phyloP scores from a whole-genome alignment of 2,113 vertebrate genomes.

The Nanorana parkeri region DNA sequence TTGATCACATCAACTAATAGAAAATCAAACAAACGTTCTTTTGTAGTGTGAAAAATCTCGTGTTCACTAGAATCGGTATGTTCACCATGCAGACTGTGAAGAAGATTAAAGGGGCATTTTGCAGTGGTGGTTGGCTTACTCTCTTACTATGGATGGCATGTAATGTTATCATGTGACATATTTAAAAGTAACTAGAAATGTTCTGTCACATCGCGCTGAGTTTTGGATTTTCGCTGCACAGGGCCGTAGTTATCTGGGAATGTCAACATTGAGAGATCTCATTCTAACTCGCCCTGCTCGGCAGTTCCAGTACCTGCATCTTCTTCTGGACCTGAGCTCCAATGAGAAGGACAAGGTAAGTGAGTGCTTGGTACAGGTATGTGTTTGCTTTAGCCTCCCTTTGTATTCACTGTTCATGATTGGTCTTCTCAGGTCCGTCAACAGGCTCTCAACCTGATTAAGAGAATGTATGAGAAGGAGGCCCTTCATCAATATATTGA shows the following conservation, averaged over 20 bases:
- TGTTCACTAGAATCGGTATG: too few relatives aligned
- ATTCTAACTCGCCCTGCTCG: slow-evolving; percentile 87
- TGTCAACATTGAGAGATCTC: slow-evolving; percentile 91
- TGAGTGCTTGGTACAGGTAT: accelerated
- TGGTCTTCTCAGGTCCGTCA: slow-evolving; percentile 79
- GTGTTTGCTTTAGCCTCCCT: slow-evolving; percentile 67
- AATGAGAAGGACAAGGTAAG: slow-evolving; percentile 92
- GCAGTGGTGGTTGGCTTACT: too few relatives aligned
- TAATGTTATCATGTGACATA: not conserved
- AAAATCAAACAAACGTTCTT: too few relatives aligned
- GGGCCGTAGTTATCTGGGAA: slow-evolving; percentile 92
- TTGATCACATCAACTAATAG: too few relatives aligned
- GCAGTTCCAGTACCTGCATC: slow-evolving; percentile 93
- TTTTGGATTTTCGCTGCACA: slow-evolving; percentile 60
- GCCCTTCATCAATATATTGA: slow-evolving; percentile 91
- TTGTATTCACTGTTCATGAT: slow-evolving; percentile 56
- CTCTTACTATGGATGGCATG: too few relatives aligned
- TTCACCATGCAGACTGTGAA: too few relatives aligned
- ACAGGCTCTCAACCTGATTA: slow-evolving; percentile 89
- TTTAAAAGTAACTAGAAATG: not conserved
- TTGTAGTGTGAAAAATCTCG: too few relatives aligned
- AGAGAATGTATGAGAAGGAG: slow-evolving; percentile 92
- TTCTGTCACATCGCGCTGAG: not conserved
- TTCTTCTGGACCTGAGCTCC: slow-evolving; percentile 92
- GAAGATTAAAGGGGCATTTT: too few relatives aligned